phyloP scores from a whole-genome alignment of 2,113 vertebrate species.

The Psittacula cyanocephala region DNA sequence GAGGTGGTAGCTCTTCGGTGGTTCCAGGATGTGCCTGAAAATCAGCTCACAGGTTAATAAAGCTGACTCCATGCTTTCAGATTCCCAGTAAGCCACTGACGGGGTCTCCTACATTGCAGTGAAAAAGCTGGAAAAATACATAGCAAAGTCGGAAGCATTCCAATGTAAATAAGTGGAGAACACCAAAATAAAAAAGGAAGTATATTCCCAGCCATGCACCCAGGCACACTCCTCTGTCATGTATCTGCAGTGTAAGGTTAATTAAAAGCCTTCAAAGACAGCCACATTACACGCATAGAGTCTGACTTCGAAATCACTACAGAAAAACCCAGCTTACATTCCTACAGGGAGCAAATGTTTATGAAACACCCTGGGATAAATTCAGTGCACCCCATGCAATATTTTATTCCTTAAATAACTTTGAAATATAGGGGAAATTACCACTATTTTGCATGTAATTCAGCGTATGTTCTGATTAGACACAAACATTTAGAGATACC shows the following conservation, averaged over 20 bases:
- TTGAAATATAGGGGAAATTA: neutral
- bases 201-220: neutral
- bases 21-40: neutral
- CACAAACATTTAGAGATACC: neutral
- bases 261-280: neutral
- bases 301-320: neutral
- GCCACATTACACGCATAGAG: neutral
- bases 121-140: neutral
- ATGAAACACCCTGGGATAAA: neutral
- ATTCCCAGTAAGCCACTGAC: neutral
- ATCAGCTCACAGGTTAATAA: neutral
- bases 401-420: neutral
- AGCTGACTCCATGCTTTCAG: neutral
- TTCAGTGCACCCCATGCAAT: fast-evolving
- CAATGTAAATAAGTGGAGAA: neutral
- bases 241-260: neutral
- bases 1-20: neutral
- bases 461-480: neutral
- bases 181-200: neutral
- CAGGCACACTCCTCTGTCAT: neutral
- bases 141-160: neutral
- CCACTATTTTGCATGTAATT: neutral
- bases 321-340: neutral
- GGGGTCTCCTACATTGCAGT: neutral
- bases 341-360: neutral